Base-by-base conservation (phyloP, 2,888 invertebrate species). In the Coleophora flavipennella region DNA sequence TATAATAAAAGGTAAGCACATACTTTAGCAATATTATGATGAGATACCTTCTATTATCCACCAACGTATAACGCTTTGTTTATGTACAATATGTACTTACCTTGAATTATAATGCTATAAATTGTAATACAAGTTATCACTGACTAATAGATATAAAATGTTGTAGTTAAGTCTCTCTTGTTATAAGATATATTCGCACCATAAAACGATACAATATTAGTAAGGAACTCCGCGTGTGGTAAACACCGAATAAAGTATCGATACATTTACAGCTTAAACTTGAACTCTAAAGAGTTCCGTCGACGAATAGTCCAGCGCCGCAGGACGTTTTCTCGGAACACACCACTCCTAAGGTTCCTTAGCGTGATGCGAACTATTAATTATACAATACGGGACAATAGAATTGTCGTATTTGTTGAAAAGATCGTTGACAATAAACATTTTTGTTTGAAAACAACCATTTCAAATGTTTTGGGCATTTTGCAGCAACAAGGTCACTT, bases 241-340 rank as follows among this genome's bases (percentile, higher is more conserved):
- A 57, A 49, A 46, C 49, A 51, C 46, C 39, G 35, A 42, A 46
- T 42, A 44, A 39, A 44, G 43, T 28, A 33, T 34, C 20, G 31
- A 35, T 31, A 34, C 32, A 59, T 65, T 64, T 64, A 67, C 61
- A 65, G 51, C 50, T 46, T 60, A n/a, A n/a, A n/a, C n/a, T n/a
- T n/a, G n/a, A n/a, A n/a, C n/a, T n/a, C n/a, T 66, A 65, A 63
- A 67, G 62, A 63, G 65, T 62, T 51, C 57, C 55, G 55, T 61
- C 47, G 53, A 9, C 14, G 29, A 13, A 62, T 60, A 57, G 64
- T 57, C 48, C 49, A 48, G 50, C 75, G 42, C 75, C 36, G 53
- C 71, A 57, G 79, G 79, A 61, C 64, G 55, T 50, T 58, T 77
- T 74, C 79, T 62, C 44, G 53, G 75, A 73, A 77, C 59, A 32